Percentiles rank a stretch among this genome's conserved stretches.
Evolutionary conservation across 2,888 invertebrate species (phyloP).

Genomic region (Agrotis ipsilon): DNA sequence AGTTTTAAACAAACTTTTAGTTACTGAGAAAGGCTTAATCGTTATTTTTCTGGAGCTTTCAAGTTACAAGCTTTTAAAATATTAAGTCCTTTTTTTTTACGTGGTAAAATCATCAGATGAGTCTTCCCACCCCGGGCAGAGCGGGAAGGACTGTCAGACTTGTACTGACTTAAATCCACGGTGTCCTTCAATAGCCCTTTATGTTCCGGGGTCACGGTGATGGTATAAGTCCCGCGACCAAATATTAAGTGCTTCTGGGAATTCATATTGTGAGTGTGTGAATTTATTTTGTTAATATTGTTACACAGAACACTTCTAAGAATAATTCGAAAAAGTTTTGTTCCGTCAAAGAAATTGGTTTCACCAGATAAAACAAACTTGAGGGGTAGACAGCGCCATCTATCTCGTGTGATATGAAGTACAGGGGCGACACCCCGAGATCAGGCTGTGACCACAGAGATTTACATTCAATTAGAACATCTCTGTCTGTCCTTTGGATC

Average conservation of each 20-base stretch:
- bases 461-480: constrained; percentile 51
- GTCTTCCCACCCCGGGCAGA: too few species aligned
- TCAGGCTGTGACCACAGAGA: constrained; percentile 32
- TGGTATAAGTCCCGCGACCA: too few species aligned
- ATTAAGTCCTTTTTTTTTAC: not conserved
- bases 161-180: too few species aligned
- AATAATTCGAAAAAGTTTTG: not conserved
- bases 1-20: too few species aligned
- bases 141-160: too few species aligned
- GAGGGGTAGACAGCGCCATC: constrained; percentile 39
- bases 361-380: not conserved
- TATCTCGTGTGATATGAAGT: constrained; percentile 30
- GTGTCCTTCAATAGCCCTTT: too few species aligned
- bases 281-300: too few species aligned
- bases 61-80: not conserved
- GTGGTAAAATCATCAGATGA: too few species aligned
- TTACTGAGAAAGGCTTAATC: not conserved
- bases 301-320: not conserved
- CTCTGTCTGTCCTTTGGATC: not conserved
- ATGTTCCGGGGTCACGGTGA: too few species aligned
- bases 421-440: constrained; percentile 12
- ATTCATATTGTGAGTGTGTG: too few species aligned
- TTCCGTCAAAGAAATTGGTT: not conserved
- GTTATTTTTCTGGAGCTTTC: not conserved
- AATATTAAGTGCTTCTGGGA: not conserved